Evolutionary conservation across 2,888 invertebrate genomes (phyloP), one percentile per base, ranked within the genome.

Genomic region (Phortica okadai): DNA sequence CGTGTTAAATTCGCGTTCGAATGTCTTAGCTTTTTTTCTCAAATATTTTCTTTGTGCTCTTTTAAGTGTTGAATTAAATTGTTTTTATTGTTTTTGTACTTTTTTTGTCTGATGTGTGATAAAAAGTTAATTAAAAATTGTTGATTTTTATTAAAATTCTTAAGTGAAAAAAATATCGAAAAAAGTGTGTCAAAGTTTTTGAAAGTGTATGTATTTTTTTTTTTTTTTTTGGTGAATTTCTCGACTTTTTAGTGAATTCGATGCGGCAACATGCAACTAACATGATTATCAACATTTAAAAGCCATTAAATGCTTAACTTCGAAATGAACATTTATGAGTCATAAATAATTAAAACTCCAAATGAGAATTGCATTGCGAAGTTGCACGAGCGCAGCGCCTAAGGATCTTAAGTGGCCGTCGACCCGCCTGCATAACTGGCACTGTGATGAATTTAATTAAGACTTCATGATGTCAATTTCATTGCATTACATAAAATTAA

Each of bases 1-100:
- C 75, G 82, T 76, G 84, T 83, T 87, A 85, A 86, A 86, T 85
- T 82, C 83, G 80, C 88, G 85, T 85, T 72, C 14, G 21, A 77
- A 54, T 7, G 8, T 50, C 50, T 72, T n/a, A 72, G 70, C 45
- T 54, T 21, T 54, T 21, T 72, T 25, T 33, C 10, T 56, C 25
- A 54, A 25, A 1, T 56, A 10, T 72, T 33, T 21, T 33, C 54
- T 54, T 72, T 70, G 16, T 33, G 14, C 50, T 50, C 1, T 11
- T 8, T 67, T 14, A 42, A n/a, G 44, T 67, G n/a, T 14, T 59
- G 42, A 67, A 41, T 41, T 41, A 67, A 67, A 44, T 67, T 44
- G 11, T 41, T 67, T 6, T 44, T 14, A 14, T 50, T 50, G 50
- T 50, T 50, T 8, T 50, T 50, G 1, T 50, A 21, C 1, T 50